These are phyloP conservation scores for Myotis myotis DNA, from an alignment of 2,797 vertebrate species.

Conservation along the genomic window DNA sequence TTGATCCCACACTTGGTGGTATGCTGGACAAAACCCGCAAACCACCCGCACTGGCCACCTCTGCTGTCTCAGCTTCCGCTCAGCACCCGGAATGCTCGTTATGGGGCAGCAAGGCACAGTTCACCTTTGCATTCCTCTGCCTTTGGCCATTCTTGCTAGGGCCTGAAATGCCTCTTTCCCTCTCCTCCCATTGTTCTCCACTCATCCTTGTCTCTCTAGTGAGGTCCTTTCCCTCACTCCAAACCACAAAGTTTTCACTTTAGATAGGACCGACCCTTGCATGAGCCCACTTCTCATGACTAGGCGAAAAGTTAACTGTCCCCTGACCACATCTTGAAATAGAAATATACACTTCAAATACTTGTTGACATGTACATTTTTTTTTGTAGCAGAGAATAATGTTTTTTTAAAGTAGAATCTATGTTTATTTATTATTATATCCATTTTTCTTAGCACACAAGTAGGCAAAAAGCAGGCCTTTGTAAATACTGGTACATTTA, in stretches of 20 bases:
- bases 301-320: neutral
- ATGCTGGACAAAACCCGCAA: neutral
- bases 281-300: neutral
- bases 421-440: neutral
- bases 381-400: neutral
- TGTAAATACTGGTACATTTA: constrained; percentile 12
- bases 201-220: neutral
- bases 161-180: neutral
- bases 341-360: neutral
- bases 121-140: neutral
- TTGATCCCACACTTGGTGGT: neutral
- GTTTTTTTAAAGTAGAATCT: neutral
- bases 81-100: neutral
- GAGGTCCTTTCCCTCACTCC: neutral
- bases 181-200: neutral
- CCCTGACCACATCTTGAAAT: neutral
- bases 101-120: fast-evolving
- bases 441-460: neutral
- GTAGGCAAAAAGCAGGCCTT: neutral
- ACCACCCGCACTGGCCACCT: neutral
- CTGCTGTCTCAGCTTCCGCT: neutral
- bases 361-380: neutral
- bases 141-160: neutral
- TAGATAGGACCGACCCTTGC: neutral
- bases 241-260: neutral